These are phyloP conservation scores for Acanthornis magna DNA, from an alignment of 2,797 vertebrate species.

Conservation along the genomic window DNA sequence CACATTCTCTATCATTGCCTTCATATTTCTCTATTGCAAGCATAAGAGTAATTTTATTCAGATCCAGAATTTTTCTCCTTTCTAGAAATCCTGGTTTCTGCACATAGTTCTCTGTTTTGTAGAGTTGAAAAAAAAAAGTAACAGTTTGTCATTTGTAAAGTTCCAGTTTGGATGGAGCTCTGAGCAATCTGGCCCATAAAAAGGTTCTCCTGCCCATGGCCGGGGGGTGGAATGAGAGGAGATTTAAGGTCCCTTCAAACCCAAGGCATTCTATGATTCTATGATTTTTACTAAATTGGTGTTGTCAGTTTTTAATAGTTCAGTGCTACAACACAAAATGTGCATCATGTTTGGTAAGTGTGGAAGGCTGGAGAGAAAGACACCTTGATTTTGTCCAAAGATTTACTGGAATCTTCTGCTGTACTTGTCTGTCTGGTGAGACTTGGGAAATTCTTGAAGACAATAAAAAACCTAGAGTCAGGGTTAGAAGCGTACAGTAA, in stretches of 20 bases:
- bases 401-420: not conserved
- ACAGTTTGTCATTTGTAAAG: not conserved
- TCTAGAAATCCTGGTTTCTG: not conserved
- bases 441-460: not conserved
- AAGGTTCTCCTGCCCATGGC: not conserved
- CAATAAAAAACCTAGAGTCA: not conserved
- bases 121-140: not conserved
- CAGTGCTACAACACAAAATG: not conserved
- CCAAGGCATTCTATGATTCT: not conserved
- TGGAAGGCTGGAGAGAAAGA: not conserved
- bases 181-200: not conserved
- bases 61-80: not conserved
- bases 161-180: not conserved
- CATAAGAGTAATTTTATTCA: not conserved
- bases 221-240: not conserved
- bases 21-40: not conserved
- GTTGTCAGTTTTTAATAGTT: not conserved
- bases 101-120: not conserved
- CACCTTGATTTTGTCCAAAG: not conserved
- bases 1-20: not conserved
- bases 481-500: not conserved
- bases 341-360: not conserved
- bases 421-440: not conserved
- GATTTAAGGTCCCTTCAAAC: not conserved
- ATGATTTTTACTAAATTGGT: not conserved